Evolutionary conservation across 2,113 vertebrate genomes (phyloP).

Genomic region (Notothenia rossii): DNA sequence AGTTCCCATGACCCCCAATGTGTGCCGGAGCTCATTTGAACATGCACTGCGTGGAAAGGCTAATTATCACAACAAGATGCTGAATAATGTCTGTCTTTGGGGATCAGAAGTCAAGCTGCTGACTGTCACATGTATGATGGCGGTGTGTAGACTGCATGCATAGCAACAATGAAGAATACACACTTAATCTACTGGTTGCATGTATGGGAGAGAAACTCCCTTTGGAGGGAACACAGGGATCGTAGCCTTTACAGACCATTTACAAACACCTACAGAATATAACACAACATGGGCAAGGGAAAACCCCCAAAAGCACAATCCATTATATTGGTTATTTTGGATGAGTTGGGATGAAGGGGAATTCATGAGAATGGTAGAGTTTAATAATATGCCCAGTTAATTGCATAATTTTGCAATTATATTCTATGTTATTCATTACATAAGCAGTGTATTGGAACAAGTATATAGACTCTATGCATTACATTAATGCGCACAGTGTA

Average conservation of each 20-base stretch:
- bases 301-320: too few species aligned
- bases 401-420: neutral
- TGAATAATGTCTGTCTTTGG: neutral
- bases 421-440: neutral
- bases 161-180: neutral
- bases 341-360: neutral
- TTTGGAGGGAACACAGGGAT: too few species aligned
- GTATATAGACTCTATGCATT: neutral
- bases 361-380: neutral
- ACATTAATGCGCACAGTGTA: too few species aligned
- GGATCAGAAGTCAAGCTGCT: constrained; percentile 14
- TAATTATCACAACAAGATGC: constrained; percentile 28
- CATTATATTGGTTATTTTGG: neutral
- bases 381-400: neutral
- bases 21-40: constrained; percentile 9
- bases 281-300: too few species aligned
- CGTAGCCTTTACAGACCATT: too few species aligned
- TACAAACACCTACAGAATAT: too few species aligned
- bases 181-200: neutral
- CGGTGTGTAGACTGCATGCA: neutral
- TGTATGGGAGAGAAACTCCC: too few species aligned
- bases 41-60: neutral
- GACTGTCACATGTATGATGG: neutral
- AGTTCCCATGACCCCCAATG: neutral
- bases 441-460: neutral